Evolutionary conservation across 2,113 vertebrate species (phyloP), one percentile per base, ranked within the genome.

Genomic region (Cephalophus harveyi): DNA sequence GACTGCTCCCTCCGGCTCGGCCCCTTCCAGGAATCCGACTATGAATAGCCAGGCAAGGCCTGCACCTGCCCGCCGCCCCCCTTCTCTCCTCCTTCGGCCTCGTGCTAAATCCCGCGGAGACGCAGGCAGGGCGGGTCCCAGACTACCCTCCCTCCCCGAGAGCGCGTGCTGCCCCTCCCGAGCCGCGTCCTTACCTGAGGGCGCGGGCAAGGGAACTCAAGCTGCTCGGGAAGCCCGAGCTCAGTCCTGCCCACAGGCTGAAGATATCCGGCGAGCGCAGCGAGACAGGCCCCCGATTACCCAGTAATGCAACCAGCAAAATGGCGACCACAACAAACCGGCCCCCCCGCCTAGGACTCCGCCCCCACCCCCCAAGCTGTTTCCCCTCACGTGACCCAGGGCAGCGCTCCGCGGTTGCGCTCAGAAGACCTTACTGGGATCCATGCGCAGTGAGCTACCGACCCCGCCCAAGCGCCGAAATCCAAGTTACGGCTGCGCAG

Each of bases 291-390:
- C 97, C 98, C 97, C 64, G 98, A 98, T 98, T 98, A 98, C 98
- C 98, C 98, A 98, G 98, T 98, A 98, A 98, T 98, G 98, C 98
- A 97, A 98, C 98, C 98, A 98, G 97, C 97, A 98, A 98, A 98
- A 98, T 98, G 98, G 98, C 98, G 97, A 98, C 98, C 98, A 98
- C 98, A 98, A 98, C 98, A 98, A 98, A 98, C 98, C 98, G 93
- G 91, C 98, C 97, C 97, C 98, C 89, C 46, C 3, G 28, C 21
- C 87, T 55, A 2, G 1, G 78, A n/a, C 97, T 79, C 98, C 94
- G 87, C 97, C 97, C 86, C 87, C 57, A 4, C 30, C 62, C 76
- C 76, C 86, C 60, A 7, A 3, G 10, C 74, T 33, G 14, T 28
- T 48, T n/a, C 85, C 43, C 0, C 10, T 36, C 97, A 98, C 96